Percentiles rank a stretch among this genome's conserved stretches.
These are phyloP conservation scores for Ophonus ardosiacus DNA, from an alignment of 2,888 invertebrate species.

Conservation along the genomic window DNA sequence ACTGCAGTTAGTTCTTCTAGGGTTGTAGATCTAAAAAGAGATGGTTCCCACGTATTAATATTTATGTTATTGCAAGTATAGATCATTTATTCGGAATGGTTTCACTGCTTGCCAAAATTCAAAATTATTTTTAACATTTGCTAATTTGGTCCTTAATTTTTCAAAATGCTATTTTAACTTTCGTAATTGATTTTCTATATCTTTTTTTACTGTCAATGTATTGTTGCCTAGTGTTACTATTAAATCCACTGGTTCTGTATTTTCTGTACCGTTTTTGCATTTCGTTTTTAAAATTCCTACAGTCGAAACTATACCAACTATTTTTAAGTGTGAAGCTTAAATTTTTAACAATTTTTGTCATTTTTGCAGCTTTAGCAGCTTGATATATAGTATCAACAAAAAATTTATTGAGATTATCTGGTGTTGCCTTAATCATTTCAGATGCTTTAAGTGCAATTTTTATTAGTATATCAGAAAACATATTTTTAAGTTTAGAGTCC, in stretches of 20 bases:
- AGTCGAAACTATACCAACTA: neutral
- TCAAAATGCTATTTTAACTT: neutral
- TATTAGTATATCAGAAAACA: neutral
- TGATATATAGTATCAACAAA: neutral
- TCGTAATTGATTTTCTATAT: neutral
- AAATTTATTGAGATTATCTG: neutral
- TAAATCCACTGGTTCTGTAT: neutral
- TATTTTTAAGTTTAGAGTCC: neutral
- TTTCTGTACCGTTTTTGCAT: slow-evolving; percentile 6
- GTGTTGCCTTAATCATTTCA: neutral
- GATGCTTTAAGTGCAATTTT: neutral
- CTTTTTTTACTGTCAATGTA: neutral
- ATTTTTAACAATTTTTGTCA: too few relatives aligned
- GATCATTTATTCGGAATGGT: neutral
- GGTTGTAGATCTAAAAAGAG: too few relatives aligned
- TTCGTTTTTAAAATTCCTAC: neutral
- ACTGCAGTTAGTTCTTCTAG: too few relatives aligned
- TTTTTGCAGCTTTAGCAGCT: neutral
- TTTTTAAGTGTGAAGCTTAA: too few relatives aligned
- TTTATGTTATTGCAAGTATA: neutral
- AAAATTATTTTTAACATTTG: neutral
- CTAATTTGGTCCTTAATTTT: neutral
- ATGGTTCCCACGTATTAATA: too few relatives aligned
- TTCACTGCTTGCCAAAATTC: too few relatives aligned
- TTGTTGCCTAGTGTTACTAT: too few relatives aligned